Percentiles rank a stretch among this genome's conserved stretches.
Evolutionary conservation across 2,113 vertebrate genomes (phyloP).

Genomic region (Gasterosteus nipponicus): DNA sequence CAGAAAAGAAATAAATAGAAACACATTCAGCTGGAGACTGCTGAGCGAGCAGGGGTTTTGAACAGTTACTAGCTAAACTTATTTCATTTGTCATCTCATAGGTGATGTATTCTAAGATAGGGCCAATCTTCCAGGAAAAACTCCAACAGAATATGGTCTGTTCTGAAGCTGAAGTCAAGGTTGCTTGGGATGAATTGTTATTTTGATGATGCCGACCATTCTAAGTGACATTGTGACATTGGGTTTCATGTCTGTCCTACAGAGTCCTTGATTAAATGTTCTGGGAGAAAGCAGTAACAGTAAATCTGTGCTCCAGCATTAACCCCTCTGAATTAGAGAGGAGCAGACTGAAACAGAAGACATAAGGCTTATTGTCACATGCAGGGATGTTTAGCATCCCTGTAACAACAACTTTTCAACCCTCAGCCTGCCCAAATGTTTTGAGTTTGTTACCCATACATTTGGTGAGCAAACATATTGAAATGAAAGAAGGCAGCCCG

Average conservation of each 20-base stretch:
- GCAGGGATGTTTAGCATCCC: constrained; percentile 63
- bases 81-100: constrained; percentile 39
- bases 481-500: constrained; percentile 40
- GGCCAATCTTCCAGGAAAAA: neutral
- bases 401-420: constrained; percentile 64
- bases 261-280: constrained; percentile 72
- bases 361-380: constrained; percentile 61
- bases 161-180: constrained; percentile 51
- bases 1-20: constrained; percentile 21
- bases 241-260: constrained; percentile 66
- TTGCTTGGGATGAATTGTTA: constrained; percentile 58
- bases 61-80: constrained; percentile 28
- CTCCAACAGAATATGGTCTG: constrained; percentile 17
- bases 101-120: constrained; percentile 22
- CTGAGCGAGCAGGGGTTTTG: neutral
- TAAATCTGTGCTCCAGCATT: constrained; percentile 58
- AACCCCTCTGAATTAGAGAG: constrained; percentile 52
- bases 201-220: constrained; percentile 49
- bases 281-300: constrained; percentile 61
- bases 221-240: constrained; percentile 33
- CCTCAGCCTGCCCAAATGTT: constrained; percentile 44
- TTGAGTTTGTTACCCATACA: constrained; percentile 40
- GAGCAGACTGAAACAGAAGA: constrained; percentile 32
- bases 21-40: constrained; percentile 18
- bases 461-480: constrained; percentile 53